These are phyloP conservation scores for Calephelis nemesis DNA, from an alignment of 1,140 invertebrate species.

Conservation along the genomic window DNA sequence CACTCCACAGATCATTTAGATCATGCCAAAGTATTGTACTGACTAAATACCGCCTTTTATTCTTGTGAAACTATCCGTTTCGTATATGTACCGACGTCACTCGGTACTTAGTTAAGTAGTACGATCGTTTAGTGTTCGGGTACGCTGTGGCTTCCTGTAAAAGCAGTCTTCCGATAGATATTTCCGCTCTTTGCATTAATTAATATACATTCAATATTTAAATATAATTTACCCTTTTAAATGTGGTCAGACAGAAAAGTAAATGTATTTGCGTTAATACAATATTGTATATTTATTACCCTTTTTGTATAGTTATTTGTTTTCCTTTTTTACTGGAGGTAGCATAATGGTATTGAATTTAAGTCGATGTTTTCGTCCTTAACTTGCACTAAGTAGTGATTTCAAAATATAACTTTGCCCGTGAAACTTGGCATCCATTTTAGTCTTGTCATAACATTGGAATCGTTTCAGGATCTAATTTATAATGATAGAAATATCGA, in stretches of 20 bases:
- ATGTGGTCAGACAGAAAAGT: conserved; percentile 10
- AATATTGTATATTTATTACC: not conserved
- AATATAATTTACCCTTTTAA: conserved; percentile 32
- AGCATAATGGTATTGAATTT: no score
- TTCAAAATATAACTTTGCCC: no score
- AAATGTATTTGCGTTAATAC: not conserved
- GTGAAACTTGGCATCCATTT: no score
- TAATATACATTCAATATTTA: conserved; percentile 46
- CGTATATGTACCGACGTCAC: conserved; percentile 43
- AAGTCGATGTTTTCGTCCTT: no score
- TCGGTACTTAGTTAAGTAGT: conserved; percentile 69
- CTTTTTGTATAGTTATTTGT: not conserved
- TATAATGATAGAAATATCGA: no score
- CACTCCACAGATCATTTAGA: conserved; percentile 70
- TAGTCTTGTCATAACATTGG: no score
- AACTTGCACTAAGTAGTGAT: no score
- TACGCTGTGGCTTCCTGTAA: conserved; percentile 75
- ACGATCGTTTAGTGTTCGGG: conserved; percentile 67
- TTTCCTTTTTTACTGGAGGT: no score
- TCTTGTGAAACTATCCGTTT: conserved; percentile 67
- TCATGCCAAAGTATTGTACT: conserved; percentile 76
- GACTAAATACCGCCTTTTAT: conserved; percentile 71
- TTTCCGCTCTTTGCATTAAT: conserved; percentile 72
- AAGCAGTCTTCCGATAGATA: conserved; percentile 77
- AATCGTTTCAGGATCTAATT: no score